A percentile compares a stretch with the other conserved stretches of the same genome.
Conservation (phyloP, 2,797 vertebrate species). For the Gastrophryne carolinensis region DNA sequence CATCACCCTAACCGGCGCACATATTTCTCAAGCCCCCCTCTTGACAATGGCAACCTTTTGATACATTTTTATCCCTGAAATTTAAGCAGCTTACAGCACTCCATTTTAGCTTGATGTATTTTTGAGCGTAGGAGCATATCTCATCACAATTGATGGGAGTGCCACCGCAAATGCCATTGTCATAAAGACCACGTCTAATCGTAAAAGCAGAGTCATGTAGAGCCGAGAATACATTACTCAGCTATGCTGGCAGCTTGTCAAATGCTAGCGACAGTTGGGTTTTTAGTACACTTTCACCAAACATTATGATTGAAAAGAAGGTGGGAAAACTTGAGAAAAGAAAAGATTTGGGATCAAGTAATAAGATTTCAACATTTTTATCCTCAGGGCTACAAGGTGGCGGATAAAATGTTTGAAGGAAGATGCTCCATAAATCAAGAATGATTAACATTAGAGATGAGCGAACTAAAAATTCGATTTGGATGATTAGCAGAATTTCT, state of each 20-base stretch:
- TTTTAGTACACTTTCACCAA: neutral
- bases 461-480: too few relatives aligned
- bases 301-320: neutral
- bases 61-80: slow-evolving; percentile 13
- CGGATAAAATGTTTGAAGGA: too few relatives aligned
- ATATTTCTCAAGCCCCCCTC: neutral
- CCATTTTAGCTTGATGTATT: neutral
- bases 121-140: neutral
- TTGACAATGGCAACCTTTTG: slow-evolving; percentile 11
- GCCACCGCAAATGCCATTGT: slow-evolving; percentile 22
- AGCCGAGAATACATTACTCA: slow-evolving; percentile 6
- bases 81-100: neutral
- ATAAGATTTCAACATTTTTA: too few relatives aligned
- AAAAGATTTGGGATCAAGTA: neutral
- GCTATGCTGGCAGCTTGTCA: slow-evolving; percentile 14
- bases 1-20: too few relatives aligned
- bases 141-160: slow-evolving; percentile 20
- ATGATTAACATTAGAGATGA: too few relatives aligned
- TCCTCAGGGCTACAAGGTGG: too few relatives aligned
- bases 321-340: neutral
- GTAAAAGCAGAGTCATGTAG: slow-evolving; percentile 8
- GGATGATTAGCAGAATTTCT: too few relatives aligned
- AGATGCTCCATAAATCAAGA: too few relatives aligned
- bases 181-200: slow-evolving; percentile 26
- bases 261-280: neutral